Evolutionary conservation across 1,140 invertebrate species (phyloP).

Genomic region (Lutraria rhynchaena): DNA sequence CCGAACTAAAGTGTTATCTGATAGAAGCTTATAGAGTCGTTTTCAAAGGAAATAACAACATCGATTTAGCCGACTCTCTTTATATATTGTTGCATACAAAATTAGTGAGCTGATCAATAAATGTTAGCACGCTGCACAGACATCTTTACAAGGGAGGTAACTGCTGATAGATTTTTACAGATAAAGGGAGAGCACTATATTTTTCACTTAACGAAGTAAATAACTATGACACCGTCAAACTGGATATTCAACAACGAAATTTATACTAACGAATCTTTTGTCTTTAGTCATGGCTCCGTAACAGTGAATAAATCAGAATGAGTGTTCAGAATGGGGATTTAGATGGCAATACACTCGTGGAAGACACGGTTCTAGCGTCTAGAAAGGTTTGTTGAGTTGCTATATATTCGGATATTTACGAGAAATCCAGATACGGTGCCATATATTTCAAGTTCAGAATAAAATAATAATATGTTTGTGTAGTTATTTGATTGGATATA

Average conservation of each 20-base stretch:
- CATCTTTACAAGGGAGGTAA: background rate
- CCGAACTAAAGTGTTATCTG: too few species aligned
- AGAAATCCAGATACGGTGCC: too few species aligned
- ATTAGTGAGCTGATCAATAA: too few species aligned
- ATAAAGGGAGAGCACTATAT: background rate
- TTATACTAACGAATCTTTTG: background rate
- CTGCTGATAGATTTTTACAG: background rate
- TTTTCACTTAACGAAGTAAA: background rate
- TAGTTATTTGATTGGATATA: too few species aligned
- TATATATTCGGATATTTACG: background rate
- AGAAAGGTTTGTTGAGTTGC: conserved; percentile 6
- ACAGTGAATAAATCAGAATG: background rate
- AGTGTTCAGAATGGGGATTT: background rate
- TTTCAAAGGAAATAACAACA: too few species aligned
- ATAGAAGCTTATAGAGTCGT: too few species aligned
- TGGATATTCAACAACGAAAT: too few species aligned
- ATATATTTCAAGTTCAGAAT: too few species aligned
- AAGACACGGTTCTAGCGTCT: background rate
- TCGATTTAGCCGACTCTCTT: too few species aligned
- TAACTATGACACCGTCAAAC: background rate
- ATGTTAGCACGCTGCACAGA: background rate
- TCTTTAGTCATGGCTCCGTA: background rate
- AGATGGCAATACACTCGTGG: background rate
- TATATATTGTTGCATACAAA: too few species aligned
- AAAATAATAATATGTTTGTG: too few species aligned